Percentiles rank a stretch among this genome's conserved stretches.
These are phyloP conservation scores for Aix galericulata DNA, from an alignment of 2,113 vertebrate genomes.

Conservation along the genomic window DNA sequence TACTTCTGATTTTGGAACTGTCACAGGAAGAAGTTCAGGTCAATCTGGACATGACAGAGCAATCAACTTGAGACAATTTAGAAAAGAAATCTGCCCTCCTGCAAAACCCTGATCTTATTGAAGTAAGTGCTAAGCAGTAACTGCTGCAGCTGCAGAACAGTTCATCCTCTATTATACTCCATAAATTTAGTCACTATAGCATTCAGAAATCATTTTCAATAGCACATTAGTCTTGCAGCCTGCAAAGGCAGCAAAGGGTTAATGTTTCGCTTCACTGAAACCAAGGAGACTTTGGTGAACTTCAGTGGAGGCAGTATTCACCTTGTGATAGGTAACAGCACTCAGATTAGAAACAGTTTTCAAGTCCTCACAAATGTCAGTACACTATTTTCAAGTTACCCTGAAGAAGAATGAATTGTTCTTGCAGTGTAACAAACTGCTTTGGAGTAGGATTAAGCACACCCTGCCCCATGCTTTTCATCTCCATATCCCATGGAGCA, in stretches of 20 bases:
- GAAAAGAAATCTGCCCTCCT: neutral
- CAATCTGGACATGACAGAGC: neutral
- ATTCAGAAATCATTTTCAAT: neutral
- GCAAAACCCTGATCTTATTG: neutral
- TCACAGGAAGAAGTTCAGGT: neutral
- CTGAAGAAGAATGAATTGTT: neutral
- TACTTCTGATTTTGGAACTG: neutral
- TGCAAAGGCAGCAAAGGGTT: neutral
- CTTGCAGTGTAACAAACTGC: neutral
- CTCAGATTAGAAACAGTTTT: neutral
- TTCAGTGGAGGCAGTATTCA: neutral
- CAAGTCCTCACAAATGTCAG: neutral
- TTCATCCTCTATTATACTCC: neutral
- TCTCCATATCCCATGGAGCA: neutral
- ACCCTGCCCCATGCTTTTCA: neutral
- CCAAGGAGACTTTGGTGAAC: neutral
- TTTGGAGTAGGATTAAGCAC: neutral
- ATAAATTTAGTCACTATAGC: neutral
- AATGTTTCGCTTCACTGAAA: neutral
- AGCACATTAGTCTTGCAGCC: neutral
- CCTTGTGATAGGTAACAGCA: neutral
- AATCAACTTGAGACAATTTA: neutral
- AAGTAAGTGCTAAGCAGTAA: neutral
- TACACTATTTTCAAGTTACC: neutral
- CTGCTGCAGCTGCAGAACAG: neutral